Conservation (phyloP, 2,113 vertebrate species). For the Pitta sordida region DNA sequence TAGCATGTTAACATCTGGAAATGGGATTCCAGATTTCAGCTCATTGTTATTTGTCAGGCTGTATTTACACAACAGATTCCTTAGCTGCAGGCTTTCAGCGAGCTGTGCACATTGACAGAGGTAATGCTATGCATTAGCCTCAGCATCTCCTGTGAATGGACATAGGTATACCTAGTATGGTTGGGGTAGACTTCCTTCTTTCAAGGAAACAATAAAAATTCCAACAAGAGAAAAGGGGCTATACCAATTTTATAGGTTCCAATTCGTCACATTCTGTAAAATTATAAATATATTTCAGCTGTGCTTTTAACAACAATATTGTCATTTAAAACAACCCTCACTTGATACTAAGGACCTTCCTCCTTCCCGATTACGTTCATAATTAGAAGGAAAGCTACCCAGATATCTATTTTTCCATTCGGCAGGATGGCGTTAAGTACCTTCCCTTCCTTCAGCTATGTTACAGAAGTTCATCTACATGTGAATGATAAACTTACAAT, state of each 20-base stretch:
- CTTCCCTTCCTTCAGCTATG: neutral
- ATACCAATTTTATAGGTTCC: neutral
- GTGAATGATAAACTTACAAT: neutral
- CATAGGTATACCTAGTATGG: rapidly evolving
- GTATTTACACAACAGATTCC: neutral
- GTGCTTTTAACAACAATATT: neutral
- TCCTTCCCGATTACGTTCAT: neutral
- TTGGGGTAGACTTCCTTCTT: neutral
- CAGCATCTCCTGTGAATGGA: neutral
- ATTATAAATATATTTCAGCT: neutral
- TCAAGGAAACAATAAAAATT: neutral
- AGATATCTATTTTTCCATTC: neutral
- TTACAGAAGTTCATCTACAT: neutral
- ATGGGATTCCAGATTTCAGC: neutral
- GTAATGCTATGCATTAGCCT: neutral
- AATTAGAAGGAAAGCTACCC: neutral
- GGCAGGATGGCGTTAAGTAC: neutral
- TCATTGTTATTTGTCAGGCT: neutral
- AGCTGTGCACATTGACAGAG: neutral
- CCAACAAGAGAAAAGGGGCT: neutral
- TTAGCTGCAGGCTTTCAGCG: neutral
- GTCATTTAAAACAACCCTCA: neutral
- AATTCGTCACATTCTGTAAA: neutral
- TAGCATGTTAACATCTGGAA: neutral
- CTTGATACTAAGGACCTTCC: neutral